Evolutionary conservation across 2,888 invertebrate genomes (phyloP).

Genomic region (Agrochola circellaris): DNA sequence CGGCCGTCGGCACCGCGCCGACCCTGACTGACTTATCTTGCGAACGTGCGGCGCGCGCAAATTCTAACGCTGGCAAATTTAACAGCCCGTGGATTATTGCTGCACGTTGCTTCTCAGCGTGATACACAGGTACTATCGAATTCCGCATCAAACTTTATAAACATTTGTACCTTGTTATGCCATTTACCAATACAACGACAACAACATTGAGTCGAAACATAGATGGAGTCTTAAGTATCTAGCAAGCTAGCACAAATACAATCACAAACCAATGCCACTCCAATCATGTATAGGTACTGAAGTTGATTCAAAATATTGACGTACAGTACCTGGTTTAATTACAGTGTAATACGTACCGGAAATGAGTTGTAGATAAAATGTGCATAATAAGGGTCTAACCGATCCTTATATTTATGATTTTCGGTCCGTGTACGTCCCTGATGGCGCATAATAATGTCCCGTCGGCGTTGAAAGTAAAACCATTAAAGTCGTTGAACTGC

Average conservation of each 20-base stretch:
- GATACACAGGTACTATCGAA: conserved; percentile 38
- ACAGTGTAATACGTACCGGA: conserved; percentile 44
- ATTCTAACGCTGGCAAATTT: conserved; percentile 89
- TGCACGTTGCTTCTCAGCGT: conserved; percentile 68
- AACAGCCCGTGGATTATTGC: conserved; percentile 82
- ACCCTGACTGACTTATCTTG: conserved; percentile 91
- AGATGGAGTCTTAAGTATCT: conserved; percentile 19
- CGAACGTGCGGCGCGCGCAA: conserved; percentile 89
- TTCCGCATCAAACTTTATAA: conserved; percentile 21
- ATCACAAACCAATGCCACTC: conserved; percentile 61
- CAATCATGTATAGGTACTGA: conserved; percentile 36
- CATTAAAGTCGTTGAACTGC: conserved; percentile 58
- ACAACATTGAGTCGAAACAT: conserved; percentile 14
- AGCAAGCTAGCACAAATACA: conserved; percentile 49
- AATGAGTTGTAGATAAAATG: conserved; percentile 35
- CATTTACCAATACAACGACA: conserved; percentile 30
- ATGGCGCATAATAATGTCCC: conserved; percentile 45
- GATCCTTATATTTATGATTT: conserved; percentile 22
- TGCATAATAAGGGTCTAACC: conserved; percentile 12
- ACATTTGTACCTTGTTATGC: conserved; percentile 12
- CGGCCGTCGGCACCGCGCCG: conserved; percentile 90
- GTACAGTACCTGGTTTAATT: conserved; percentile 38
- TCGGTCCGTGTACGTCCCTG: conserved; percentile 20
- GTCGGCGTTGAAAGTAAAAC: conserved; percentile 64
- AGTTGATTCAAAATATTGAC: conserved; percentile 48